These are phyloP conservation scores for Paramuricea clavata DNA, from an alignment of 92 coral and sea anemone genomes.

Conservation along the genomic window DNA sequence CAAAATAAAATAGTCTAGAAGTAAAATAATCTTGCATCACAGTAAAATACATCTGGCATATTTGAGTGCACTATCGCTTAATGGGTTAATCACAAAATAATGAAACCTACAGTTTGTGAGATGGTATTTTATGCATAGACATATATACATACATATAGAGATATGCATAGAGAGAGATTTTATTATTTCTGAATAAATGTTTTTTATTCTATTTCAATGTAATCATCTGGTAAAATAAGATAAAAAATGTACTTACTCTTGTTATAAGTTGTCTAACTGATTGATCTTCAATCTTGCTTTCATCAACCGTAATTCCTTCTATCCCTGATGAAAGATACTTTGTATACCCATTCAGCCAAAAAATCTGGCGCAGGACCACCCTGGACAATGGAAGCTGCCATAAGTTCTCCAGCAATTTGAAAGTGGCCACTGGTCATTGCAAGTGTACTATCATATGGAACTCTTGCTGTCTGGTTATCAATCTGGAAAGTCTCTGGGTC, in stretches of 20 bases:
- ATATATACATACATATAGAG: neutral
- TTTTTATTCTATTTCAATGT: too few species aligned
- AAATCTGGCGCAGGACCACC: conserved; percentile 74
- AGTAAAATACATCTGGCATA: neutral
- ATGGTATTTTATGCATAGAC: neutral
- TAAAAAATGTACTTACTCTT: conserved; percentile 23
- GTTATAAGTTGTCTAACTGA: conserved; percentile 41
- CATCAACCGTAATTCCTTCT: conserved; percentile 56
- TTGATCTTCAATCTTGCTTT: conserved; percentile 57
- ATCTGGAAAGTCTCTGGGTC: conserved; percentile 23
- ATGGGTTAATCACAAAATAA: neutral
- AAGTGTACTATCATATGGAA: conserved; percentile 25
- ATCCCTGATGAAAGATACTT: conserved; percentile 67
- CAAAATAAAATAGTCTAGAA: neutral
- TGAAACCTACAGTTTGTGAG: conserved; percentile 1
- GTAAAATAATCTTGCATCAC: neutral
- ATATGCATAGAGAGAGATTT: too few species aligned
- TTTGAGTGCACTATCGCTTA: too few species aligned
- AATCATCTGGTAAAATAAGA: too few species aligned
- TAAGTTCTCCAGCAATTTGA: conserved; percentile 65
- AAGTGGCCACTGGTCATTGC: conserved; percentile 54
- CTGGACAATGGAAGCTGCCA: conserved; percentile 60
- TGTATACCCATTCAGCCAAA: conserved; percentile 68
- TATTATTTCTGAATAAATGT: too few species aligned
- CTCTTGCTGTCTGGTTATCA: conserved; percentile 22